phyloP scores from a whole-genome alignment of 2,113 vertebrate species.

The Bambusicola thoracicus region DNA sequence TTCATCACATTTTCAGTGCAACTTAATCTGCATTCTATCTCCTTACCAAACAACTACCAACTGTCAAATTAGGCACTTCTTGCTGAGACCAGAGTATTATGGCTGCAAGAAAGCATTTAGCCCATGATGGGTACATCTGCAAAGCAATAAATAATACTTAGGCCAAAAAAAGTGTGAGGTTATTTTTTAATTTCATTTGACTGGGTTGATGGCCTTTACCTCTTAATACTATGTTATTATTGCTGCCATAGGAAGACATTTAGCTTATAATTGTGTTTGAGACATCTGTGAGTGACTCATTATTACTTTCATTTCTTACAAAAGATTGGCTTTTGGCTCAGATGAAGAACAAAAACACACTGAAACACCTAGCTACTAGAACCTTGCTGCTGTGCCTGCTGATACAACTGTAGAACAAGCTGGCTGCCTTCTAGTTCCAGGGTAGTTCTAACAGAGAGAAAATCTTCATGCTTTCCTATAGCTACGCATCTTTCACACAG shows the following conservation, averaged over 20 bases:
- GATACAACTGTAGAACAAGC: slow-evolving; percentile 52
- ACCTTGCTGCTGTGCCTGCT: background rate
- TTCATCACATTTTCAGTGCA: slow-evolving; percentile 3
- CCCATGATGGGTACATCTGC: background rate
- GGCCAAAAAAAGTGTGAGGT: background rate
- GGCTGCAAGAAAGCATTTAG: slow-evolving; percentile 34
- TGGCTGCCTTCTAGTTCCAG: background rate
- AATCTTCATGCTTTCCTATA: background rate
- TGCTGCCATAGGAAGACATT: slow-evolving; percentile 33
- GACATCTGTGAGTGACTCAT: slow-evolving; percentile 42
- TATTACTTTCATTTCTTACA: background rate
- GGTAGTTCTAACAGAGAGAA: background rate
- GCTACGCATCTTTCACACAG: background rate
- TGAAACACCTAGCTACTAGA: slow-evolving; percentile 21
- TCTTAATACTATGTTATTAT: slow-evolving; percentile 10
- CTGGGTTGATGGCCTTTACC: slow-evolving; percentile 3
- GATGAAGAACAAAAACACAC: background rate
- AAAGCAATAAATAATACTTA: slow-evolving; percentile 24
- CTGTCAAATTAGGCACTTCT: slow-evolving; percentile 17
- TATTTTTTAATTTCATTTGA: slow-evolving; percentile 15
- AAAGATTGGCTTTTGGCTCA: slow-evolving; percentile 13
- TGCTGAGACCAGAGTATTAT: slow-evolving; percentile 7
- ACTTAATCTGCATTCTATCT: background rate
- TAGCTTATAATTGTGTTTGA: slow-evolving; percentile 21
- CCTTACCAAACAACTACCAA: slow-evolving; percentile 1